Evolutionary conservation across 2,888 invertebrate species (phyloP), one percentile per base, ranked within the genome.

Genomic region (Chelonus formosanus): DNA sequence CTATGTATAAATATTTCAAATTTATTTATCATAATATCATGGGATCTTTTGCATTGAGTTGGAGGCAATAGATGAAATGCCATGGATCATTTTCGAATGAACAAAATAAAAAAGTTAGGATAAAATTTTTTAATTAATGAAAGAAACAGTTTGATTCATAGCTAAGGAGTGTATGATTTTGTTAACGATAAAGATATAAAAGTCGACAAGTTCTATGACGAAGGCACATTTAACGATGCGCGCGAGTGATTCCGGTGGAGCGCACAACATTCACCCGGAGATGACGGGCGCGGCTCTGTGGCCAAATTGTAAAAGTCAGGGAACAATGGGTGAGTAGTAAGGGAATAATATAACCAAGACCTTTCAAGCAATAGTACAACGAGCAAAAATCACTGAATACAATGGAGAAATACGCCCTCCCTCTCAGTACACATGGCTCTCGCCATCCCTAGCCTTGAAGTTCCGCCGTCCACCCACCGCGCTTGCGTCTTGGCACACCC

Each of bases 341-440:
- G 44, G 72, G 74, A 76, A 75, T 78, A 70, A 75, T 74, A 57
- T 65, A 43, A 73, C 73, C 72, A 67, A 78, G 78, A 78, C 78
- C 78, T 80, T 80, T 80, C 77, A 75, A 70, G 75, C 75, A 78
- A 76, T 78, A 72, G 76, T 68, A 70, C 75, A 79, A 78, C 74
- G 71, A 71, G 74, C 63, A 77, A 75, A 76, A 67, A 70, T 77
- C 59, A 53, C 65, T 54, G 70, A 75, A 78, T 73, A 79, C 79
- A 79, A 80, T 80, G 72, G 78, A 64, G 69, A 70, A 65, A 68
- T 71, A 73, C 79, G 75, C 76, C 77, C 73, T 74, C 69, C 70
- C 69, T 64, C 65, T 68, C 59, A 50, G 43, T 44, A 32, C 40
- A 40, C 40, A 40, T 40, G 40, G 6, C 5, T 40, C 40, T 40